Evolutionary conservation across 2,888 invertebrate genomes (phyloP).

Genomic region (Chaetogeoica ovagalla): DNA sequence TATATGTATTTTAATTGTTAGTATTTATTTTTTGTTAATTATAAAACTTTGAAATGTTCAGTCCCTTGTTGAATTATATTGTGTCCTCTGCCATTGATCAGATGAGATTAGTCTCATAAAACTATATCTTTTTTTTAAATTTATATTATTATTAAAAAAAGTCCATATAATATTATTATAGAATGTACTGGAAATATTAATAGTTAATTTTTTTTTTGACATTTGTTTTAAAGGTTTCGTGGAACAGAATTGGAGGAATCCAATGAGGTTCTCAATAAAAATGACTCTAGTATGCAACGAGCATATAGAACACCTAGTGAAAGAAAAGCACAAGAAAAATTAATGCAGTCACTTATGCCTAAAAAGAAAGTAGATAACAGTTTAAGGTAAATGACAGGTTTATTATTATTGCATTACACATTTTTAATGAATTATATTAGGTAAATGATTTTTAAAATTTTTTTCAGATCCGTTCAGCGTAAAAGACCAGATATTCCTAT

Average conservation of each 20-base stretch:
- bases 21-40: too few species aligned
- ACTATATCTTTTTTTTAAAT: too few species aligned
- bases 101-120: too few species aligned
- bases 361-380: slow-evolving; percentile 1
- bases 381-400: slow-evolving; percentile 18
- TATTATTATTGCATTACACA: background rate
- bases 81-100: too few species aligned
- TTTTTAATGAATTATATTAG: background rate
- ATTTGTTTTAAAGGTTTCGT: slow-evolving; percentile 9
- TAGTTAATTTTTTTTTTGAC: background rate
- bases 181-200: background rate
- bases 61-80: too few species aligned
- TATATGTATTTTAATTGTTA: too few species aligned
- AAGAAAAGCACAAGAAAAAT: slow-evolving; percentile 40
- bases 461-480: slow-evolving; percentile 14
- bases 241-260: slow-evolving; percentile 9
- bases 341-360: slow-evolving; percentile 29
- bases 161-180: background rate
- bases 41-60: too few species aligned
- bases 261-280: background rate
- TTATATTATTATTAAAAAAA: background rate
- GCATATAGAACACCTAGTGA: slow-evolving; percentile 37
- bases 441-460: background rate
- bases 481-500: slow-evolving; percentile 50
- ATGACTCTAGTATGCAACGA: background rate